These are phyloP conservation scores for Tauraco erythrolophus DNA, from an alignment of 2,113 vertebrate genomes.

Conservation along the genomic window DNA sequence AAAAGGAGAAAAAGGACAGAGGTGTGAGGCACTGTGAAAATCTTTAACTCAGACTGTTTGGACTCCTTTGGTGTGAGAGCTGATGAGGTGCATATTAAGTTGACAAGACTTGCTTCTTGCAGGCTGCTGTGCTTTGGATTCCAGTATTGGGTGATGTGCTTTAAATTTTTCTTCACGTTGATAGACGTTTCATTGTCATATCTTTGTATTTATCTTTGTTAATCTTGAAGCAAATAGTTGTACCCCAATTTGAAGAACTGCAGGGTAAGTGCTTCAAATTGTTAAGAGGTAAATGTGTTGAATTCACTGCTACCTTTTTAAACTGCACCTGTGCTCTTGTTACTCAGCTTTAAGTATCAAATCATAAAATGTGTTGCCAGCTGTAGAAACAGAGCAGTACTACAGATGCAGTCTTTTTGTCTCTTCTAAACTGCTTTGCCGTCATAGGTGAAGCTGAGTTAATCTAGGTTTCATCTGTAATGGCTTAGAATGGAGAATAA, in stretches of 20 bases:
- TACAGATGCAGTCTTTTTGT: background rate
- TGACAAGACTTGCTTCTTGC: background rate
- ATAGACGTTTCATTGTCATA: background rate
- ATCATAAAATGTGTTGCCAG: background rate
- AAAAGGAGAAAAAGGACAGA: background rate
- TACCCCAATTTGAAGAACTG: background rate
- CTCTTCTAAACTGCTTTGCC: background rate
- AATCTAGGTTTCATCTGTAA: background rate
- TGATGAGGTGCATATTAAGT: background rate
- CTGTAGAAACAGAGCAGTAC: background rate
- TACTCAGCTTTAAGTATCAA: background rate
- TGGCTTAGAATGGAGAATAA: background rate
- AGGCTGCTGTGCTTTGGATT: background rate
- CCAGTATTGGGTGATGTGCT: background rate
- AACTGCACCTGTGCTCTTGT: background rate
- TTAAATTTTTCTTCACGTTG: background rate
- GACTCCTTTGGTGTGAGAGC: background rate
- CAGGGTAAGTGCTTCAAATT: background rate
- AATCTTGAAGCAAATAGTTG: background rate
- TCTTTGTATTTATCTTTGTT: background rate
- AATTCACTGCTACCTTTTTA: background rate
- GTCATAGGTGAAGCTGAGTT: background rate
- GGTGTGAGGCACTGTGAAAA: background rate
- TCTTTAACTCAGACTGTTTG: background rate
- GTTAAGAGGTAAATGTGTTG: background rate